Evolutionary conservation across 1,140 invertebrate species (phyloP).

Genomic region (Brachionus plicatilis): DNA sequence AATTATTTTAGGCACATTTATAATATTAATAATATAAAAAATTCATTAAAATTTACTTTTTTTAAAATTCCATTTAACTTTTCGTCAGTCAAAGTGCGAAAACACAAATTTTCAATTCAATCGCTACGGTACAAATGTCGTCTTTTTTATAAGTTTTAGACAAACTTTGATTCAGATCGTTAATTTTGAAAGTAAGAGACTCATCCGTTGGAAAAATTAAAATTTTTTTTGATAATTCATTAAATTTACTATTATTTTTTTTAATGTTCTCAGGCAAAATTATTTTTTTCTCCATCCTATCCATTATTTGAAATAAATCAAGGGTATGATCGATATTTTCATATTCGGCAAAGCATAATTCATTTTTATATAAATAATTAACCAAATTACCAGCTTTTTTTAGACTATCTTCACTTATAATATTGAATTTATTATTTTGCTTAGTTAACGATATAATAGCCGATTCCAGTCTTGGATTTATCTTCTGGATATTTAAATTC

Average conservation of each 20-base stretch:
- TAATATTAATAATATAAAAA: neutral
- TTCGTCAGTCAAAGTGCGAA: neutral
- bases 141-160: neutral
- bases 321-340: neutral
- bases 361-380: neutral
- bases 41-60: neutral
- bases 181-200: neutral
- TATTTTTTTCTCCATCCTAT: neutral
- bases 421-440: neutral
- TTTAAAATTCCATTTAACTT: neutral
- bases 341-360: neutral
- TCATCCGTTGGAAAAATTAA: neutral
- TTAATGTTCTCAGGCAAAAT: neutral
- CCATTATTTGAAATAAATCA: neutral
- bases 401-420: neutral
- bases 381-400: neutral
- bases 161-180: neutral
- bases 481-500: neutral
- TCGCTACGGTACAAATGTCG: neutral
- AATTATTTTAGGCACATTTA: neutral
- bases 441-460: neutral
- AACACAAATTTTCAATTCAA: neutral
- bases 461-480: neutral
- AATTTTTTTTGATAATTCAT: neutral
- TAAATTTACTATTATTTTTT: neutral